Evolutionary conservation across 2,888 invertebrate genomes (phyloP), one percentile per base, ranked within the genome.

Genomic region (Napeogenes sylphis): DNA sequence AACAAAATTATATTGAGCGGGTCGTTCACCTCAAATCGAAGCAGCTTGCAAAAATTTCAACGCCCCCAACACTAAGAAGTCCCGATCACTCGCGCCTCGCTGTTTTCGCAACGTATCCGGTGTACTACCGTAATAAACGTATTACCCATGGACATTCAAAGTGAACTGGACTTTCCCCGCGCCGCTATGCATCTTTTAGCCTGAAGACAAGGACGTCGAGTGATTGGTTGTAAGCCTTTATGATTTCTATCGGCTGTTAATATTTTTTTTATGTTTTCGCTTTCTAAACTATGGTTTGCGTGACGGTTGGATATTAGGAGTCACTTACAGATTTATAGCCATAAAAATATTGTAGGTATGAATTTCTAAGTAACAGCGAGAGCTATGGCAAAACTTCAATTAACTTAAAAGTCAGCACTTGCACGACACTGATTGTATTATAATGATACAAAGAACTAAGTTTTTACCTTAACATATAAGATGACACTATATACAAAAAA

Each of bases 171-270:
- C 80, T 77, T 74, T 76, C 74, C 73, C 58, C 72, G 76, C 80
- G 76, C 81, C 76, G 70, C 75, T 77, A 75, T 82, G 82, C 81
- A 83, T 83, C 82, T 81, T 83, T 82, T 77, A 82, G 77, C 78
- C 74, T 76, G 70, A 79, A 76, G 76, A 74, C 75, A 78, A 75
- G 74, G 73, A 75, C 75, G 69, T 59, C 70, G 69, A 69, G 71
- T 74, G 75, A 74, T 75, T 70, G 73, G 66, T 70, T 71, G 72
- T 73, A 75, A 57, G 56, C 67, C 64, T 66, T 64, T 69, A 70
- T 62, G 55, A 58, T 63, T 65, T 65, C 62, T 58, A 56, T 55
- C 53, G 59, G 38, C 58, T 47, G 38, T 56, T 57, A 59, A 61
- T 46, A 63, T 55, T 59, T 65, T 64, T 61, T 46, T 45, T 63